Conservation (phyloP, 2,888 invertebrate genomes). For the Amphipyra tragopoginis region DNA sequence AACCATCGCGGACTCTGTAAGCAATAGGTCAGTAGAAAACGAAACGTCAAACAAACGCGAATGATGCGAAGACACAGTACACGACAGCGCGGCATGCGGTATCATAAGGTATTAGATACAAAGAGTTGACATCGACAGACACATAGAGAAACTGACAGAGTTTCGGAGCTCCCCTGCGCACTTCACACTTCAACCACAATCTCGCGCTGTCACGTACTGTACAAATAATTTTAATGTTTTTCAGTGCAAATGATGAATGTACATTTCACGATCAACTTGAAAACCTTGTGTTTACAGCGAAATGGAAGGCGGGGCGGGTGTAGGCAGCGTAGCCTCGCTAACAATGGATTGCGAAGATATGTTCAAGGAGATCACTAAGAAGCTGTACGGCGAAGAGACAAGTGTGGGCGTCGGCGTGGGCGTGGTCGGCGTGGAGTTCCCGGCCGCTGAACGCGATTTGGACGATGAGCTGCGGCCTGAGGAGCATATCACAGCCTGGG, state of each 20-base stretch:
- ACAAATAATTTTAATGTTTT: too few relatives aligned
- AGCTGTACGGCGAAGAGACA: conserved; percentile 96
- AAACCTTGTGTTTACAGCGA: conserved; percentile 45
- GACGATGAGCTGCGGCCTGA: conserved; percentile 91
- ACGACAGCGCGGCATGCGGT: background rate
- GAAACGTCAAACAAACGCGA: too few relatives aligned
- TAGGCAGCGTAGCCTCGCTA: conserved; percentile 85
- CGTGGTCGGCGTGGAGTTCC: conserved; percentile 85
- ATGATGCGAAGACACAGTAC: background rate
- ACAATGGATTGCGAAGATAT: conserved; percentile 94
- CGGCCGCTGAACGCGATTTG: conserved; percentile 86
- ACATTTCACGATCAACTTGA: too few relatives aligned
- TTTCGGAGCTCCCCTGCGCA: too few relatives aligned
- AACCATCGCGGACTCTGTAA: conserved; percentile 2
- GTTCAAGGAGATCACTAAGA: conserved; percentile 97
- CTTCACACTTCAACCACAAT: too few relatives aligned
- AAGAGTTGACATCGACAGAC: too few relatives aligned
- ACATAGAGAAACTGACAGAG: too few relatives aligned
- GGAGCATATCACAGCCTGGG: conserved; percentile 93
- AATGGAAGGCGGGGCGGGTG: conserved; percentile 88
- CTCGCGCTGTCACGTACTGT: too few relatives aligned
- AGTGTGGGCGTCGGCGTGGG: conserved; percentile 73
- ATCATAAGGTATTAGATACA: too few relatives aligned
- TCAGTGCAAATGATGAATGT: too few relatives aligned
- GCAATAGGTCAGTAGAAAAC: conserved; percentile 7